Evolutionary conservation across 2,888 invertebrate genomes (phyloP).

Genomic region (Parnassius glacialis): DNA sequence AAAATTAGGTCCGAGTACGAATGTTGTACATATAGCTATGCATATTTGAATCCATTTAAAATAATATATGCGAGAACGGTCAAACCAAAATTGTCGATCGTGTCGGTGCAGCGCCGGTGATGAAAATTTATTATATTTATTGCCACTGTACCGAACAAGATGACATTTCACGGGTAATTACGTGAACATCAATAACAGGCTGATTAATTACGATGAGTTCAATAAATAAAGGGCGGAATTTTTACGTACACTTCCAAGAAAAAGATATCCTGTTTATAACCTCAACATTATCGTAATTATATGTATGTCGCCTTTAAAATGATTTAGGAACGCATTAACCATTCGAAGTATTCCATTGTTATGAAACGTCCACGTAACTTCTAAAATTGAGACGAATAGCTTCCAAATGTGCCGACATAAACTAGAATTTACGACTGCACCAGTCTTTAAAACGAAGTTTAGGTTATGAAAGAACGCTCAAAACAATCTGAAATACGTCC

Average conservation of each 20-base stretch:
- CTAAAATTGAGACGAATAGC: constrained; percentile 60
- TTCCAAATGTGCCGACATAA: constrained; percentile 65
- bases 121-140: constrained; percentile 12
- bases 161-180: constrained; percentile 26
- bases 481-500: constrained; percentile 63
- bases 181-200: constrained; percentile 22
- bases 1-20: no score
- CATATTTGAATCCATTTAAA: no score
- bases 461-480: constrained; percentile 68
- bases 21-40: no score
- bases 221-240: constrained; percentile 23
- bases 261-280: not conserved
- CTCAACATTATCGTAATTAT: constrained; percentile 9
- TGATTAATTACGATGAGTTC: constrained; percentile 20
- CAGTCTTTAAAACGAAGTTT: constrained; percentile 62
- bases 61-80: not conserved
- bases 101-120: not conserved
- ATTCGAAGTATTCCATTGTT: constrained; percentile 28
- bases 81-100: not conserved
- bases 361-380: constrained; percentile 51
- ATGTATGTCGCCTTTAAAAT: constrained; percentile 5
- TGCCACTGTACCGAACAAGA: constrained; percentile 15
- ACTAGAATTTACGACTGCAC: constrained; percentile 61
- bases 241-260: not conserved
- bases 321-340: not conserved